Base-by-base conservation (phyloP, 2,797 vertebrate species). In the Myioborus melanocephalus region DNA sequence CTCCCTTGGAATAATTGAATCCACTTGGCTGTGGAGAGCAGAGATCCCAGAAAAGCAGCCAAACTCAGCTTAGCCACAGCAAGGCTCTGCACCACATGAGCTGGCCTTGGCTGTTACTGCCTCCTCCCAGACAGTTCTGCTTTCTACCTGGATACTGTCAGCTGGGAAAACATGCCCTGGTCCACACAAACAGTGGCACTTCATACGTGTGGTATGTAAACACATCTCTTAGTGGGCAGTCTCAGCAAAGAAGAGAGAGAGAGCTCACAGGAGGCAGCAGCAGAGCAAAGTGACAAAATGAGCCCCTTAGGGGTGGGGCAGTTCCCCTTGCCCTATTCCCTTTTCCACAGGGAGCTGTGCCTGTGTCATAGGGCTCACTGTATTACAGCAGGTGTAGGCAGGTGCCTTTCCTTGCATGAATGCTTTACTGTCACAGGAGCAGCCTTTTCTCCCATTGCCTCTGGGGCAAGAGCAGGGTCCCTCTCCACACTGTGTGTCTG, bases 1-100 rank as follows among this genome's bases (percentile, higher is more conserved):
- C 76, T 86, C 64, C 82, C 72, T 83, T 85, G 61, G 73, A 93
- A 91, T 94, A 93, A 89, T 81, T 95, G 82, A 83, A 63, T 78
- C 72, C 63, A 80, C 65, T 91, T 78, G 49, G 72, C 61, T 82
- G 30, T 66, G 39, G 87, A 93, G 56, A 83, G 32, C 61, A 92
- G 70, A 59, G 28, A 59, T 86, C 84, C 50, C 49, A 73, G 68
- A 83, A 82, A 80, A 43, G 55, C 52, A 72, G 81, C 65, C 82
- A 89, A 66, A 69, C 68, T 87, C 61, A 78, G 64, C n/a, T 83
- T 77, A 76, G 44, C 72, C 84, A 83, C 59, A 75, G 77, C 55
- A 84, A 90, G 69, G 34, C 49, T 92, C 63, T 52, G 56, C 8
- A 39, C 64, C 53, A 55, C 1, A 2, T 59, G 57, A 92, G 57